phyloP scores from a whole-genome alignment of 2,888 invertebrate species.

The Meiosimyza decipiens region DNA sequence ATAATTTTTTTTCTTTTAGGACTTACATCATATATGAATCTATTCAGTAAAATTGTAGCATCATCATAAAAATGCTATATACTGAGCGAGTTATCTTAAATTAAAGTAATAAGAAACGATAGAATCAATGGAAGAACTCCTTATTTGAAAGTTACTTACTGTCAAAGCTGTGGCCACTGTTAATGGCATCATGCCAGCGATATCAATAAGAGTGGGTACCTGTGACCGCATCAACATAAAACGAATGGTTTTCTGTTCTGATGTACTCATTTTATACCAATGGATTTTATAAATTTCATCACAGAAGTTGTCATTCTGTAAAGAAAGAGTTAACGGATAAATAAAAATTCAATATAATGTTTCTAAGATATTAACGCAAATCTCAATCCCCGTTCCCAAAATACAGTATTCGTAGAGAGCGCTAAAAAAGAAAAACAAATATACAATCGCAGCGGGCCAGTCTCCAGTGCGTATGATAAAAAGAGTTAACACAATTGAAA shows the following conservation, averaged over 20 bases:
- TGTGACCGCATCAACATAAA: conserved; percentile 45
- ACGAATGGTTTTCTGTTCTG: conserved; percentile 42
- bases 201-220: conserved; percentile 37
- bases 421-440: conserved; percentile 40
- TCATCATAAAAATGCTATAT: too few relatives aligned
- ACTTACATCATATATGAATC: too few relatives aligned
- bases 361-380: conserved; percentile 41
- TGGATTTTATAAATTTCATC: conserved; percentile 45
- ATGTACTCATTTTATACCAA: conserved; percentile 44
- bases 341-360: background rate
- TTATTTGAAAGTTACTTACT: conserved; percentile 35
- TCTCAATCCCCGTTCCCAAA: conserved; percentile 50
- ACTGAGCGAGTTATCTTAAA: too few relatives aligned
- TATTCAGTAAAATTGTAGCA: too few relatives aligned
- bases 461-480: conserved; percentile 45
- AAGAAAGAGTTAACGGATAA: background rate
- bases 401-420: conserved; percentile 52
- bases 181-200: conserved; percentile 44
- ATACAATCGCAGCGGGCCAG: conserved; percentile 50
- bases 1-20: too few relatives aligned
- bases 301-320: conserved; percentile 45
- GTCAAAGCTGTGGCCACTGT: conserved; percentile 44
- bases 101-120: too few relatives aligned
- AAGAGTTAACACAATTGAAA: conserved; percentile 46
- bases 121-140: too few relatives aligned